Evolutionary conservation across 2,888 invertebrate genomes (phyloP).

Genomic region (Vanessa cardui): DNA sequence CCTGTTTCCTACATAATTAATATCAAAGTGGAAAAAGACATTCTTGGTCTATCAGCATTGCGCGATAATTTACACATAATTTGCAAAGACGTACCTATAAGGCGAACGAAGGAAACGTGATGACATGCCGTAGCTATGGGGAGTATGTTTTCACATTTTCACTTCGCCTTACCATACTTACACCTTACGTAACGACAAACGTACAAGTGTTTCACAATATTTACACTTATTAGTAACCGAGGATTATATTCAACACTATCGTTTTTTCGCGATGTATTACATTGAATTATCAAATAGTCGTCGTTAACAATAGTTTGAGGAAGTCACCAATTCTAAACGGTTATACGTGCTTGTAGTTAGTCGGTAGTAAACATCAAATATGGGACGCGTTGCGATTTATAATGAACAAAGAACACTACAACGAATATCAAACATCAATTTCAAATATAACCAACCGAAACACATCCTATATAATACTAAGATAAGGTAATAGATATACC

Average conservation of each 20-base stretch:
- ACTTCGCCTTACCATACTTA: conserved; percentile 36
- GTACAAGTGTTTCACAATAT: conserved; percentile 24
- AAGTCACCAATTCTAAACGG: no score
- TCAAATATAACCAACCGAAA: no score
- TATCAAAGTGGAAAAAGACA: neutral
- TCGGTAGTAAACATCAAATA: no score
- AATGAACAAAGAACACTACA: no score
- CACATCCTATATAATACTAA: no score
- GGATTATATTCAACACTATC: neutral
- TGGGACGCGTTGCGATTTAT: no score
- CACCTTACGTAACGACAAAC: conserved; percentile 36
- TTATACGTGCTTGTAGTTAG: no score
- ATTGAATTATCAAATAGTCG: neutral
- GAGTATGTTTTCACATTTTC: conserved; percentile 42
- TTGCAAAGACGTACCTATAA: conserved; percentile 33
- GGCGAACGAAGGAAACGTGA: conserved; percentile 38
- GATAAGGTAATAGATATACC: no score
- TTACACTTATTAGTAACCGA: conserved; percentile 1
- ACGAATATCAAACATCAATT: no score
- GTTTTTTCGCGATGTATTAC: neutral
- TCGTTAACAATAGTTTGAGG: neutral
- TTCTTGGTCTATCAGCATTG: conserved; percentile 18
- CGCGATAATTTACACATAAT: conserved; percentile 33
- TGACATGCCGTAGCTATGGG: conserved; percentile 33
- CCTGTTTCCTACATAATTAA: conserved; percentile 16